Conservation (phyloP, 2,113 vertebrate species). For the Brevimyrus niger region DNA sequence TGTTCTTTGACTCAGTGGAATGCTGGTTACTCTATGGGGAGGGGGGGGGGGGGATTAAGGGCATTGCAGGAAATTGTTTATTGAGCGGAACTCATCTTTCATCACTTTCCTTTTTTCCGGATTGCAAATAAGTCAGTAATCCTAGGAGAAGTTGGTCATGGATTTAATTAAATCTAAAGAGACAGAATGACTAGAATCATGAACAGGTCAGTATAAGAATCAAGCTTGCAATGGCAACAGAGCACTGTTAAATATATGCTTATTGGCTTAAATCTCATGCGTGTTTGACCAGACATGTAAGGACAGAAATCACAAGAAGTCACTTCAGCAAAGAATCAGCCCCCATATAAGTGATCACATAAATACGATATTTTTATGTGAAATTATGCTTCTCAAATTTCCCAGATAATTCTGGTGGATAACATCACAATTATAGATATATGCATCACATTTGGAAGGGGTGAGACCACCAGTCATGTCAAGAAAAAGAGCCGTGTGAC, state of each 20-base stretch:
- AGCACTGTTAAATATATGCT: constrained; percentile 38
- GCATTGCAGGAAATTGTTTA: constrained; percentile 53
- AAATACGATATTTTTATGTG: not conserved
- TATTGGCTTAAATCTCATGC: not conserved
- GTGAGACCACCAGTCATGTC: not conserved
- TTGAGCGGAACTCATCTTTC: constrained; percentile 49
- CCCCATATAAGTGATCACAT: not conserved
- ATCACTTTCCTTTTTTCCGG: constrained; percentile 48
- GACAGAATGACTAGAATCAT: constrained; percentile 52
- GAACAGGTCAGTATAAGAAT: constrained; percentile 48
- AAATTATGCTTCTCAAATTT: not conserved
- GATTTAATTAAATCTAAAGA: constrained; percentile 62
- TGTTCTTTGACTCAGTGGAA: constrained; percentile 40
- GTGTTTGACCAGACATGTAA: not conserved
- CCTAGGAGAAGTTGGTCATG: constrained; percentile 48
- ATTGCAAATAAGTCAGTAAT: constrained; percentile 52
- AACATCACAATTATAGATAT: not conserved
- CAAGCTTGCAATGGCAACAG: constrained; percentile 47
- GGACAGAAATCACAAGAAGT: not conserved
- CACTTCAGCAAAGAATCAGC: not conserved
- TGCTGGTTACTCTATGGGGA: constrained; percentile 32
- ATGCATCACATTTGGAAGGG: not conserved
- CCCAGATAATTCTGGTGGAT: not conserved
- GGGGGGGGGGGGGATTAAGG: constrained; percentile 31
- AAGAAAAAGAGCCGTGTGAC: not conserved